Evolutionary conservation across 2,113 vertebrate genomes (phyloP).

Genomic region (Morone saxatilis): DNA sequence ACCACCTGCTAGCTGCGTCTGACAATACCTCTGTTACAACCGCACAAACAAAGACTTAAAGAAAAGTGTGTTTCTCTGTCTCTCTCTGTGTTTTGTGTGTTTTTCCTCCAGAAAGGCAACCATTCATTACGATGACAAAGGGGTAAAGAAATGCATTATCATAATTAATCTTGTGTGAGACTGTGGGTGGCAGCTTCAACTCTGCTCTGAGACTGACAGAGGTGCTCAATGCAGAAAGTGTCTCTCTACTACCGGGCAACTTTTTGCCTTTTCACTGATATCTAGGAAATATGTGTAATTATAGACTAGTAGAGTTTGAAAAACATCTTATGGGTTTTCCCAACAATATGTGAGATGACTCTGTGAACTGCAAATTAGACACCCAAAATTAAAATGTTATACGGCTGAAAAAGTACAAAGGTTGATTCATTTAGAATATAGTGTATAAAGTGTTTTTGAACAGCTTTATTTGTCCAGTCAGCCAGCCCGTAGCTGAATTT

Average conservation of each 20-base stretch:
- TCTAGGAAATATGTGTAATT: constrained; percentile 41
- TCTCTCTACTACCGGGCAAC: constrained; percentile 42
- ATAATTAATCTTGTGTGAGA: constrained; percentile 95
- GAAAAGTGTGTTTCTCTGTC: constrained; percentile 87
- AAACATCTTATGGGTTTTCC: constrained; percentile 19
- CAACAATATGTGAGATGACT: constrained; percentile 2
- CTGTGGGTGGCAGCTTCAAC: constrained; percentile 91
- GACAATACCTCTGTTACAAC: constrained; percentile 92
- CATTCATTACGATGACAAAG: constrained; percentile 96
- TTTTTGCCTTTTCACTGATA: constrained; percentile 49
- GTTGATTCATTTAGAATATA: neutral
- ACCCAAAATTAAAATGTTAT: constrained; percentile 16
- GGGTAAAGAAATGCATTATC: constrained; percentile 96
- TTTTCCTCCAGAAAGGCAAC: constrained; percentile 86
- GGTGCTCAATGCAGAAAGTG: constrained; percentile 54
- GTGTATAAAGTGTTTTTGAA: neutral
- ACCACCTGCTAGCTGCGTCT: constrained; percentile 92
- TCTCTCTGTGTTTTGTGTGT: constrained; percentile 80
- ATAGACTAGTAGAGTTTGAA: constrained; percentile 17
- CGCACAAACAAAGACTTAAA: constrained; percentile 91
- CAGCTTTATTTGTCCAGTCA: constrained; percentile 44
- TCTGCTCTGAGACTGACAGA: constrained; percentile 75
- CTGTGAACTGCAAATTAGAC: constrained; percentile 30
- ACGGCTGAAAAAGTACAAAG: constrained; percentile 23
- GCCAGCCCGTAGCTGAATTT: constrained; percentile 10